Evolutionary conservation across 2,113 vertebrate species (phyloP), one percentile per base, ranked within the genome.

Genomic region (Triplophysa rosa): DNA sequence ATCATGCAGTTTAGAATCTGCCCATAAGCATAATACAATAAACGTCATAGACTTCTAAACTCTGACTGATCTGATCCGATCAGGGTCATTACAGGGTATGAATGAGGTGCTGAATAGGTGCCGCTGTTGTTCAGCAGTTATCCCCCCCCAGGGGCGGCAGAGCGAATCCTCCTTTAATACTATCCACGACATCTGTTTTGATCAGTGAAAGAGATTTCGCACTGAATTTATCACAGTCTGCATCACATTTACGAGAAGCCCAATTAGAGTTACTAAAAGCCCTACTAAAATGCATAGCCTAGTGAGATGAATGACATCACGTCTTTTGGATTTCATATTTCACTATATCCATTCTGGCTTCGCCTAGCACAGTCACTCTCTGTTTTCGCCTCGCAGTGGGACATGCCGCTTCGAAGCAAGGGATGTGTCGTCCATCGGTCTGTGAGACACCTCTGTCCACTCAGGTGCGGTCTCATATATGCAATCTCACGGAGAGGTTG

Each of bases 401-500:
- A 37, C 6, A 37, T 61, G 19, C 23, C 49, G 11, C 63, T 74
- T 84, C 47, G 59, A 16, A 2, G 24, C 1, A 14, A 33, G 54
- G 49, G 65, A 61, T 21, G 8, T 23, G 68, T 68, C 45, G 24
- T 75, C 42, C 42, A 64, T 66, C 26, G 37, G 40, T 73, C 59
- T 72, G 77, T 64, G 76, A 65, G 63, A 52, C 2, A 68, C 58
- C 47, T 37, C 6, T 37, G 23, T 2, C 24, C 11, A 37, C 54
- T 37, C 62, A 68, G 71, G 71, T 83, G 62, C 33, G 33, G 71
- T 40, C 64, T 84, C 59, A 84, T 84, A 61, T 80, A 84, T 84
- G 81, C 77, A 73, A 66, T 47, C 40, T 73, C 85, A 86, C 73
- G 73, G 17, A 37, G 71, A 68, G 45, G 47, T 67, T 67, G 58